A percentile compares a stretch with the other conserved stretches of the same genome.
These are phyloP conservation scores for Antheraea assamensis DNA, from an alignment of 2,888 invertebrate species.

Conservation along the genomic window DNA sequence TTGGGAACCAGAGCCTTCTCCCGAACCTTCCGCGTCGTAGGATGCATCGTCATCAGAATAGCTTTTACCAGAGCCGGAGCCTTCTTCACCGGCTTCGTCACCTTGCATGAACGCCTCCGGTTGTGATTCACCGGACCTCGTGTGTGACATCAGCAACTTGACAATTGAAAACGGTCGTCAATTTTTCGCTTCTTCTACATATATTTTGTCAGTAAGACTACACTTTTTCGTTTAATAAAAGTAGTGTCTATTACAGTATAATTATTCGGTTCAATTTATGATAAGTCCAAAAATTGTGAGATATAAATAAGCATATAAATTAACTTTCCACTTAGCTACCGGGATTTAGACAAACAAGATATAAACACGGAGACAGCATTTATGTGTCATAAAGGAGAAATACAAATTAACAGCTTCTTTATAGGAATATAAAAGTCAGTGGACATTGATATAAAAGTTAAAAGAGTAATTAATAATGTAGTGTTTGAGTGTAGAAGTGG, in stretches of 20 bases:
- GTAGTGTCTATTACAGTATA: background rate
- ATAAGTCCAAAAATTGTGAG: background rate
- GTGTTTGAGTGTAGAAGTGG: background rate
- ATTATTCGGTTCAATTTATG: background rate
- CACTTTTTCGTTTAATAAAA: background rate
- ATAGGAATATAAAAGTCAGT: conserved; percentile 1
- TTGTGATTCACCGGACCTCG: conserved; percentile 55
- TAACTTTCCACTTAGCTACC: background rate
- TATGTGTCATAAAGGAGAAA: background rate
- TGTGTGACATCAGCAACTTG: conserved; percentile 67
- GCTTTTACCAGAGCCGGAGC: conserved; percentile 83
- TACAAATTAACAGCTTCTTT: background rate
- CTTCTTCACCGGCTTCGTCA: conserved; percentile 81
- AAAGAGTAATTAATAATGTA: background rate
- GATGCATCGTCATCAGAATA: conserved; percentile 75
- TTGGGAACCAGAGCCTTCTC: conserved; percentile 69
- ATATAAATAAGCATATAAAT: background rate
- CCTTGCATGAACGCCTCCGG: conserved; percentile 81
- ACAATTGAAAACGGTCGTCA: background rate
- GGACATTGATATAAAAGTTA: background rate
- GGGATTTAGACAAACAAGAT: background rate
- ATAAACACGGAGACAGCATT: background rate
- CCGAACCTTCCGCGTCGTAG: conserved; percentile 75
- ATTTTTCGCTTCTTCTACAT: background rate
- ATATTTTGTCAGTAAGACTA: background rate